Percentiles rank a stretch among this genome's conserved stretches.
phyloP scores from a whole-genome alignment of 2,888 invertebrate genomes.

The Cantharis rustica region DNA sequence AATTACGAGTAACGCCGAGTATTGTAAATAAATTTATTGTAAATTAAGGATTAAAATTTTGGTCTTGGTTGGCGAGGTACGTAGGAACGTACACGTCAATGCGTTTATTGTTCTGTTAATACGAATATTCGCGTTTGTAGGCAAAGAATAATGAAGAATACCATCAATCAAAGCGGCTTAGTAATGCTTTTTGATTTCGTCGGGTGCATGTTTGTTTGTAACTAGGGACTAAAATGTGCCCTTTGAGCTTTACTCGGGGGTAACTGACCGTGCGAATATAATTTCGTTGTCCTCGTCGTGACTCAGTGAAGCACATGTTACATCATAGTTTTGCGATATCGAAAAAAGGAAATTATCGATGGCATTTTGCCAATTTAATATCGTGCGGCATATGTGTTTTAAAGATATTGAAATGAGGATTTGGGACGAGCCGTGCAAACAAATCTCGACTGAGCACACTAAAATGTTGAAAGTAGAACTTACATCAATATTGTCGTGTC shows the following conservation, averaged over 20 bases:
- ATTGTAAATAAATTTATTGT: not conserved
- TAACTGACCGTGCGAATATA: conserved; percentile 54
- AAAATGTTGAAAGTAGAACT: conserved; percentile 24
- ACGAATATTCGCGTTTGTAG: not conserved
- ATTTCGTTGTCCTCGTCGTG: conserved; percentile 46
- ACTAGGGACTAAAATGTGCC: conserved; percentile 28
- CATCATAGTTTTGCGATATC: conserved; percentile 11
- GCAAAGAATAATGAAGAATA: conserved; percentile 26
- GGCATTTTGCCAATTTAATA: conserved; percentile 39
- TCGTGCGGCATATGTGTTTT: conserved; percentile 23
- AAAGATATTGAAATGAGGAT: conserved; percentile 19
- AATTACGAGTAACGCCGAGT: not conserved
- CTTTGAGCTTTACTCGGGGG: conserved; percentile 44
- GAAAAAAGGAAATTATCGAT: conserved; percentile 29
- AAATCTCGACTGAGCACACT: conserved; percentile 23
- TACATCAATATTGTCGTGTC: conserved; percentile 36
- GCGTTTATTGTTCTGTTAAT: conserved; percentile 15
- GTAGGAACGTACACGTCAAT: conserved; percentile 6
- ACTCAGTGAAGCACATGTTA: conserved; percentile 35
- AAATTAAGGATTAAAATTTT: not conserved
- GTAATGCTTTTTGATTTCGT: conserved; percentile 32
- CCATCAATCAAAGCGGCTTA: conserved; percentile 35
- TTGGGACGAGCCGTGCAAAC: conserved; percentile 14
- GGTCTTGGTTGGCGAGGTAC: not conserved
- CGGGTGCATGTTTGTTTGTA: conserved; percentile 27